Evolutionary conservation across 1,140 invertebrate species (phyloP).

Genomic region (Trichonephila inaurata): DNA sequence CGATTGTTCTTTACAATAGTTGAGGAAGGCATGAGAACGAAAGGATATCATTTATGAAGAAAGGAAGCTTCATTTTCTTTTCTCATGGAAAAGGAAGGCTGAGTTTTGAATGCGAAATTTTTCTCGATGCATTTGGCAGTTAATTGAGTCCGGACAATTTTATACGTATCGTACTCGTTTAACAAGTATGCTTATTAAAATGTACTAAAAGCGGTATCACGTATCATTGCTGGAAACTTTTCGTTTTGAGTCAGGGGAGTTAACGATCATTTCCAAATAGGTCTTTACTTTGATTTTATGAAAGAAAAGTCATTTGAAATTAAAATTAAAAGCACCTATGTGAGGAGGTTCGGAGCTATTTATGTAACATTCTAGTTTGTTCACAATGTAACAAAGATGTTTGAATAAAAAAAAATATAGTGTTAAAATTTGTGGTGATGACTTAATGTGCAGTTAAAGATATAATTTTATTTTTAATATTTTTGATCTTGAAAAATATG

Average conservation of each 20-base stretch:
- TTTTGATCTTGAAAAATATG: too few species aligned
- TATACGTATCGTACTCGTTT: conserved; percentile 14
- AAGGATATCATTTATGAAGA: background rate
- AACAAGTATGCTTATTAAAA: conserved; percentile 46
- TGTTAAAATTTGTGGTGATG: too few species aligned
- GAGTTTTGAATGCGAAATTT: conserved; percentile 1
- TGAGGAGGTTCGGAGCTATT: too few species aligned
- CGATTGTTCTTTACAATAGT: conserved; percentile 50
- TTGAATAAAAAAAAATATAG: too few species aligned
- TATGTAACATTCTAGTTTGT: too few species aligned
- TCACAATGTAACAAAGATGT: too few species aligned
- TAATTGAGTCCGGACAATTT: conserved; percentile 36
- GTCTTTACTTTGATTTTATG: background rate
- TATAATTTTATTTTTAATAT: too few species aligned
- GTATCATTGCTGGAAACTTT: background rate
- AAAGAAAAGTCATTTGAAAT: too few species aligned
- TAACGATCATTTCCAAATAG: background rate
- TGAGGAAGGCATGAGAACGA: conserved; percentile 3
- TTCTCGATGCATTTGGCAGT: conserved; percentile 4
- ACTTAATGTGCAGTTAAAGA: too few species aligned
- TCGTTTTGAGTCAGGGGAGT: background rate
- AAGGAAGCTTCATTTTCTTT: conserved; percentile 17
- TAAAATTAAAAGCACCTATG: too few species aligned
- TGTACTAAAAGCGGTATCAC: background rate
- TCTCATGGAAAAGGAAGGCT: background rate